Evolutionary conservation across 2,888 invertebrate species (phyloP).

Genomic region (Tortricodes alternella): DNA sequence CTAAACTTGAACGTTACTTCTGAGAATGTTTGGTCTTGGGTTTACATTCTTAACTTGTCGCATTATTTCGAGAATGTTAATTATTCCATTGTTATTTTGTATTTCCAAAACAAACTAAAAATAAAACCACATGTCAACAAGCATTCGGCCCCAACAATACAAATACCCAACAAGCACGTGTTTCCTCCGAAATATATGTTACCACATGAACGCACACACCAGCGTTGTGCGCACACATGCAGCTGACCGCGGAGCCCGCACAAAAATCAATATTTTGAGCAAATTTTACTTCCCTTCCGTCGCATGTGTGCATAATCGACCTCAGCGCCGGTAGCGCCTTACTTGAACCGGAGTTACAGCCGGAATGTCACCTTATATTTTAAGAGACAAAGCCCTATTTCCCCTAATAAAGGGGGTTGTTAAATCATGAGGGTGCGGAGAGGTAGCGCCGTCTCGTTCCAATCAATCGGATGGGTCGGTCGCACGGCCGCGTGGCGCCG

Average conservation of each 20-base stretch:
- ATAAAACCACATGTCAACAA: slow-evolving; percentile 81
- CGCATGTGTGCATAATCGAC: slow-evolving; percentile 65
- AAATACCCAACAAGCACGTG: slow-evolving; percentile 73
- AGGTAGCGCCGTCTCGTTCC: slow-evolving; percentile 71
- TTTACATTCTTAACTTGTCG: no score
- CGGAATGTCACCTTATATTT: slow-evolving; percentile 65
- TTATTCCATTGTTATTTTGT: no score
- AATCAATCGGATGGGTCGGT: slow-evolving; percentile 76
- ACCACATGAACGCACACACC: slow-evolving; percentile 51
- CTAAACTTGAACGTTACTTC: no score
- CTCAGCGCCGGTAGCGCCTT: slow-evolving; percentile 44
- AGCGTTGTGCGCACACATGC: slow-evolving; percentile 45
- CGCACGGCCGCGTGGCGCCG: slow-evolving; percentile 78
- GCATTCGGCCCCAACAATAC: slow-evolving; percentile 47
- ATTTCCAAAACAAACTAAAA: slow-evolving; percentile 69
- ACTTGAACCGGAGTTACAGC: slow-evolving; percentile 46
- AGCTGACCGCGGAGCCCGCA: slow-evolving; percentile 62
- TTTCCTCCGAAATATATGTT: slow-evolving; percentile 74
- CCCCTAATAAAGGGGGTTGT: slow-evolving; percentile 64
- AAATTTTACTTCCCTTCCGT: slow-evolving; percentile 78
- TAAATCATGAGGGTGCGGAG: slow-evolving; percentile 66
- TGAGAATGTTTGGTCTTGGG: no score
- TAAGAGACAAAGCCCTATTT: slow-evolving; percentile 65
- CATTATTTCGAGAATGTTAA: no score
- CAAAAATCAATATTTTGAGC: slow-evolving; percentile 83